Evolutionary conservation across 2,888 invertebrate genomes (phyloP).

Genomic region (Cordylochernes scorpioides): DNA sequence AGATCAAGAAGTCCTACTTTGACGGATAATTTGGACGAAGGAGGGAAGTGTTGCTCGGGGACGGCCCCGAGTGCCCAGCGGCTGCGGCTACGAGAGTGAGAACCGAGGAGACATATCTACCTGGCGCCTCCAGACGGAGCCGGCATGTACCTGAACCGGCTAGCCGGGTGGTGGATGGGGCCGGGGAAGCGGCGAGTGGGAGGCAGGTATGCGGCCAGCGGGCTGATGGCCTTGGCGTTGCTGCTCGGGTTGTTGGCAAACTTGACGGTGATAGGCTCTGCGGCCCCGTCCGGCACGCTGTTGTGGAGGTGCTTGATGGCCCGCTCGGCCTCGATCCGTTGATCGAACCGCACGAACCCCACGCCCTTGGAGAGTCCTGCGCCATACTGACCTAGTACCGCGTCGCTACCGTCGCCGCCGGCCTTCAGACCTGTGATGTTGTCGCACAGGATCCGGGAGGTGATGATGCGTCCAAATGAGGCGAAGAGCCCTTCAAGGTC

Average conservation of each 20-base stretch:
- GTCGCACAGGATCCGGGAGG: slow-evolving; percentile 82
- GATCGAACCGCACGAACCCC: slow-evolving; percentile 74
- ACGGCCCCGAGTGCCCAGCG: no score
- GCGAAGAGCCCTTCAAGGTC: slow-evolving; percentile 78
- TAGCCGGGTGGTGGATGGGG: slow-evolving; percentile 67
- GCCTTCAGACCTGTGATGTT: slow-evolving; percentile 47
- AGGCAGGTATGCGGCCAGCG: slow-evolving; percentile 45
- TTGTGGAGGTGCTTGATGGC: slow-evolving; percentile 73
- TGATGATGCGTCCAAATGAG: slow-evolving; percentile 82
- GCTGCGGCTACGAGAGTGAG: no score
- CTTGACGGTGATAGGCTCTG: slow-evolving; percentile 74
- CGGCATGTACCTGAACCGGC: slow-evolving; percentile 36
- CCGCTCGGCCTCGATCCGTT: slow-evolving; percentile 59
- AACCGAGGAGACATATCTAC: no score
- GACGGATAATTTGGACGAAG: no score
- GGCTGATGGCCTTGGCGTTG: slow-evolving; percentile 48
- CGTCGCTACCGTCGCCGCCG: no score
- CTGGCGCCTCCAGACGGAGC: slow-evolving; percentile 27
- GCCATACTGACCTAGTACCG: no score
- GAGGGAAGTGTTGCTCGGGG: no score
- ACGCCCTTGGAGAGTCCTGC: slow-evolving; percentile 65
- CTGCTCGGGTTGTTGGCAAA: slow-evolving; percentile 77
- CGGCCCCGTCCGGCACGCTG: slow-evolving; percentile 54
- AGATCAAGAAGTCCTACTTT: no score
- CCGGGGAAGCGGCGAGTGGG: slow-evolving; percentile 35